Evolutionary conservation across 2,113 vertebrate species (phyloP), one percentile per base, ranked within the genome.

Genomic region (Tyto alba): DNA sequence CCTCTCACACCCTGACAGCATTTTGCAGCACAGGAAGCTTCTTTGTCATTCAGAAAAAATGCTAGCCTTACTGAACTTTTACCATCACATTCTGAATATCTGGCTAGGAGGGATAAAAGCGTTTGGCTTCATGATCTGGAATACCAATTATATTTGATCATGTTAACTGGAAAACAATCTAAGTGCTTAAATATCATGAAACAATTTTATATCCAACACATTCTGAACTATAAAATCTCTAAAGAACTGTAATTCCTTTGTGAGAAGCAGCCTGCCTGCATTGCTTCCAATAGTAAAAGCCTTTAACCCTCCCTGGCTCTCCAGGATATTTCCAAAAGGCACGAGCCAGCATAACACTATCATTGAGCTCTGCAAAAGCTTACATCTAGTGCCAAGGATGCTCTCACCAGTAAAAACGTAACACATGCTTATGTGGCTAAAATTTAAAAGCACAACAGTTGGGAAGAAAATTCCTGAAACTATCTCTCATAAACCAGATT

Each of bases 151-250:
- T 52, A 95, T 95, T 88, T 89, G 75, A 89, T 96, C 85, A 95
- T 47, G 56, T 72, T 96, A 92, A 94, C 84, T 95, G 95, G 96
- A 97, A 98, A 97, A 95, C 95, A 97, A 97, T 94, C 92, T 90
- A 96, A 96, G 93, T 79, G 84, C 94, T 96, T 96, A 97, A 98
- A 98, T 79, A 90, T 62, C 94, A 96, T 43, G 87, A 90, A 97
- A 93, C 78, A 88, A 91, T 97, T 93, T 97, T 96, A 96, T 93
- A 93, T 89, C 94, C 96, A 95, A 95, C 94, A 91, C 56, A 88
- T 47, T 93, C 62, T 82, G 80, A 89, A 34, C 77, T 60, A 40
- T 53, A 93, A 96, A 96, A 93, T 80, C 96, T 92, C 93, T 89
- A 79, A 85, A 97, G 95, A 95, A 71, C 92, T 89, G 66, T 20